A percentile compares a stretch with the other conserved stretches of the same genome.
Evolutionary conservation across 2,888 invertebrate genomes (phyloP).

Genomic region (Zhengitettix transpicula): DNA sequence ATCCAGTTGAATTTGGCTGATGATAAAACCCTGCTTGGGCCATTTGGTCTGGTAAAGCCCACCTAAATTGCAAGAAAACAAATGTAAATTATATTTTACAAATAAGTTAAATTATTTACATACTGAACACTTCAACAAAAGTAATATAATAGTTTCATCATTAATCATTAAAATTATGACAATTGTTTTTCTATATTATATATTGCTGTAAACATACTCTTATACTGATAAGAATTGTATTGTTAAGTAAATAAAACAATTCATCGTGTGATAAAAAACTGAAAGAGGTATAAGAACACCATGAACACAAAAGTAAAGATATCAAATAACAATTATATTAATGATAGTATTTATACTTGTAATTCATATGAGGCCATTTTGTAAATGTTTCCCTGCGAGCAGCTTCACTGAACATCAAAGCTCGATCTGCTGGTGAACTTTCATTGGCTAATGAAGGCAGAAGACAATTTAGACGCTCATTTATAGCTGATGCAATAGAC

Average conservation of each 20-base stretch:
- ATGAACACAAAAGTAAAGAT: no score
- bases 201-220: no score
- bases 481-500: slow-evolving; percentile 77
- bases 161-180: no score
- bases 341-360: slow-evolving; percentile 45
- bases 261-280: no score
- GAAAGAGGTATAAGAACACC: no score
- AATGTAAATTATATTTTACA: no score
- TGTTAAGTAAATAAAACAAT: no score
- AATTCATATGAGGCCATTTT: slow-evolving; percentile 93
- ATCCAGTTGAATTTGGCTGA: slow-evolving; percentile 75
- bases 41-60: slow-evolving; percentile 92
- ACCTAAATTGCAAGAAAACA: slow-evolving; percentile 34
- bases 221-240: no score
- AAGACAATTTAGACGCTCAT: slow-evolving; percentile 68
- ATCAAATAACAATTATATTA: no score
- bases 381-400: slow-evolving; percentile 80
- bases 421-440: slow-evolving; percentile 31
- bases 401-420: slow-evolving; percentile 81
- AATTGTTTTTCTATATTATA: no score
- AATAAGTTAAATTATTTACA: no score
- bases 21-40: slow-evolving; percentile 95
- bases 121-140: background rate
- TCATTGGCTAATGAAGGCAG: slow-evolving; percentile 34
- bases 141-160: slow-evolving; percentile 1